Evolutionary conservation across 2,113 vertebrate species (phyloP).

Genomic region (Cathartes aura): DNA sequence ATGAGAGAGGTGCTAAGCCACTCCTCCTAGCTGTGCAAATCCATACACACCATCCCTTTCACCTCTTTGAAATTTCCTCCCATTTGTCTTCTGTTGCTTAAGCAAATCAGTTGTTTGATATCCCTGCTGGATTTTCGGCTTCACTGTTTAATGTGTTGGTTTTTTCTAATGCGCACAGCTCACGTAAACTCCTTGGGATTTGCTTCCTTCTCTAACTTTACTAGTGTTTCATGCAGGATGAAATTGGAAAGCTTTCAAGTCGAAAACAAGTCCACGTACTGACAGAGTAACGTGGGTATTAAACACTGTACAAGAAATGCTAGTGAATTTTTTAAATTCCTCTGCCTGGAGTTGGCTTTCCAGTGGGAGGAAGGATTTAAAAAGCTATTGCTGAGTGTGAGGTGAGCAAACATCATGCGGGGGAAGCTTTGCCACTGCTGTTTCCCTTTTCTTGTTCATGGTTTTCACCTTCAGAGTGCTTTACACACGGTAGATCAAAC

Average conservation of each 20-base stretch:
- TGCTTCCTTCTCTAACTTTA: not conserved
- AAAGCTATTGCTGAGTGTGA: not conserved
- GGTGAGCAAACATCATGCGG: not conserved
- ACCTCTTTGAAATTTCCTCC: not conserved
- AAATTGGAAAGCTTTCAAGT: conserved; percentile 1
- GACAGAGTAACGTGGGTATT: not conserved
- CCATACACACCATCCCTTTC: fast-evolving
- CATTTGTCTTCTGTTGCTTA: not conserved
- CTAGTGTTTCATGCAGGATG: not conserved
- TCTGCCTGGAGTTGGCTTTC: not conserved
- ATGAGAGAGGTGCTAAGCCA: not conserved
- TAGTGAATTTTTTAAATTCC: not conserved
- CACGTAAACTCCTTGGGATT: not conserved
- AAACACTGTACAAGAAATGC: not conserved
- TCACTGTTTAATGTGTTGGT: not conserved
- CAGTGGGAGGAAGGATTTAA: not conserved
- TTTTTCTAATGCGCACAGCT: not conserved
- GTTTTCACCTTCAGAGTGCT: not conserved
- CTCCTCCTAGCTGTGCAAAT: not conserved
- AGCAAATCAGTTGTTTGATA: not conserved
- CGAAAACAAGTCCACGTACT: not conserved
- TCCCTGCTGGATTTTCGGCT: not conserved
- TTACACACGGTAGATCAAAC: not conserved
- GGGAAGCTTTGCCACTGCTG: not conserved
- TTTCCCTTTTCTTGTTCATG: not conserved